A percentile compares a stretch with the other conserved stretches of the same genome.
Evolutionary conservation across 2,797 vertebrate genomes (phyloP).

Genomic region (Notolepis coatsorum): DNA sequence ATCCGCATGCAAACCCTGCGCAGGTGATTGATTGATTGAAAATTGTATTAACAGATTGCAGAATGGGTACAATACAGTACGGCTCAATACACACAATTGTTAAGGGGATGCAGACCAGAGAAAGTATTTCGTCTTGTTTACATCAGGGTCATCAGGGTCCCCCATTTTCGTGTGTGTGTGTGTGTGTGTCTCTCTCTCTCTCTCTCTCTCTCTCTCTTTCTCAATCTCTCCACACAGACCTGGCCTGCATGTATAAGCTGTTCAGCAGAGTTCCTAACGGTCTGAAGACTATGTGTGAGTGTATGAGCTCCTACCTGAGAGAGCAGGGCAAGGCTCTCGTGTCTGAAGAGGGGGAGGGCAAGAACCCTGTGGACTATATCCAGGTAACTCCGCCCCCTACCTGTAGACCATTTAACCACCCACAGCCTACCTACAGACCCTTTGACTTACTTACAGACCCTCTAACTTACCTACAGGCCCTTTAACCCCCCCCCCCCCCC

Average conservation of each 20-base stretch:
- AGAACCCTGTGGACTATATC: constrained; percentile 97
- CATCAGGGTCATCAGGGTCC: too few species aligned
- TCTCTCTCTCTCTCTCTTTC: background rate
- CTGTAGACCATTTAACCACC: background rate
- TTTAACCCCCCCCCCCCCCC: too few species aligned
- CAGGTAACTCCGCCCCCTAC: too few species aligned
- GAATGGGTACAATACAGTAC: too few species aligned
- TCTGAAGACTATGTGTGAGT: constrained; percentile 98
- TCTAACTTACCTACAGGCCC: too few species aligned
- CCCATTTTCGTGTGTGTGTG: background rate
- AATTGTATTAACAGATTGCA: too few species aligned
- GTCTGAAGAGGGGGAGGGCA: constrained; percentile 97
- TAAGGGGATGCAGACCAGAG: too few species aligned
- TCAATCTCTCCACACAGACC: constrained; percentile 76
- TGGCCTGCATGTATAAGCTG: constrained; percentile 98
- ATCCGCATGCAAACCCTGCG: too few species aligned
- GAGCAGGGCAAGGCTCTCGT: constrained; percentile 97
- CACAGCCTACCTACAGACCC: background rate
- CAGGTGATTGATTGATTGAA: too few species aligned
- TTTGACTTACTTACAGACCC: too few species aligned
- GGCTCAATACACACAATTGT: too few species aligned
- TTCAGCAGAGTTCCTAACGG: constrained; percentile 97
- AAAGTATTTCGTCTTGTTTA: too few species aligned
- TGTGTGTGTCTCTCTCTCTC: background rate
- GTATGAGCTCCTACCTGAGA: constrained; percentile 96